Percentiles rank a stretch among this genome's conserved stretches.
Evolutionary conservation across 2,113 vertebrate species (phyloP).

Genomic region (Terrapene triunguis): DNA sequence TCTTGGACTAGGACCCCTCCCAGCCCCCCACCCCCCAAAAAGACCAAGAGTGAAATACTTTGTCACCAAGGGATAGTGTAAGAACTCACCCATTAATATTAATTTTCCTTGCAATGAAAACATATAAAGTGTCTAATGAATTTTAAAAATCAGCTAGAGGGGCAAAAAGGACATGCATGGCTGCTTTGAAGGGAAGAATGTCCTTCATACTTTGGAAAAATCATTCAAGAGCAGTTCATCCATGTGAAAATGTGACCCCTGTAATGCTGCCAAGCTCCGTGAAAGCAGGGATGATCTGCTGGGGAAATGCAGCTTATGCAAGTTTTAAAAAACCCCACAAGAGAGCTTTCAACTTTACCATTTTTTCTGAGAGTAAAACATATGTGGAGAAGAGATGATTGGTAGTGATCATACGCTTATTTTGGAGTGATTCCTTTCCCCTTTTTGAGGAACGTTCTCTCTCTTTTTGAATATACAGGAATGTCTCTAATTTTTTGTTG

Average conservation of each 20-base stretch:
- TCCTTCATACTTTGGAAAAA: slow-evolving; percentile 72
- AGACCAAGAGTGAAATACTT: neutral
- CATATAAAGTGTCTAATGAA: slow-evolving; percentile 66
- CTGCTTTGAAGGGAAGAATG: slow-evolving; percentile 68
- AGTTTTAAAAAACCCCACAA: neutral
- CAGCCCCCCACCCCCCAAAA: too few species aligned
- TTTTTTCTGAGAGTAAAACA: neutral
- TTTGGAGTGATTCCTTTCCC: neutral
- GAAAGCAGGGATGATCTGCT: slow-evolving; percentile 68
- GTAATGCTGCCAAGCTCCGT: slow-evolving; percentile 70
- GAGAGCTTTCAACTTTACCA: slow-evolving; percentile 38
- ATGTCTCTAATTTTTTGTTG: neutral
- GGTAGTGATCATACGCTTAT: neutral
- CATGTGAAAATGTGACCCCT: slow-evolving; percentile 69
- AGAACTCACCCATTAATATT: slow-evolving; percentile 19
- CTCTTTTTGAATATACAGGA: neutral
- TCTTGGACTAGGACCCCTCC: neutral
- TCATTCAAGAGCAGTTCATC: slow-evolving; percentile 64
- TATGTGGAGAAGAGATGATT: neutral
- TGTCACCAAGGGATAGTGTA: neutral
- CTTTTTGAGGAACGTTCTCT: neutral
- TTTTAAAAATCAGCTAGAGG: slow-evolving; percentile 40
- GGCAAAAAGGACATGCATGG: slow-evolving; percentile 61
- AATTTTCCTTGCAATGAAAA: slow-evolving; percentile 38
- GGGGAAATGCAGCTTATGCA: slow-evolving; percentile 70